Evolutionary conservation across 2,113 vertebrate species (phyloP).

Genomic region (Erythrolamprus reginae): DNA sequence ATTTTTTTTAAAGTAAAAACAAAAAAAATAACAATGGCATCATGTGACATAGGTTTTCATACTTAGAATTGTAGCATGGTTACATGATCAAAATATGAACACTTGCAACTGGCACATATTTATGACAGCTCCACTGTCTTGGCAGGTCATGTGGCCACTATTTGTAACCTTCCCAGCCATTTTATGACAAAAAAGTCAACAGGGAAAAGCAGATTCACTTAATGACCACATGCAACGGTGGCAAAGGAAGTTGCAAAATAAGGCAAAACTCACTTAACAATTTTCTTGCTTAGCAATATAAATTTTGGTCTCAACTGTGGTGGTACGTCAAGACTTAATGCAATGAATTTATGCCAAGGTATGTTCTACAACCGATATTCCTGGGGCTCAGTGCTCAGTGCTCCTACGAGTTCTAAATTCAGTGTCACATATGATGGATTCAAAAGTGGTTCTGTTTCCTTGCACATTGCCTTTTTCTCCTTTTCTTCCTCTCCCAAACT

Average conservation of each 20-base stretch:
- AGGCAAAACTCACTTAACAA: neutral
- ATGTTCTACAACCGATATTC: neutral
- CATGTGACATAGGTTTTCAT: neutral
- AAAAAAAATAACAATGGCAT: neutral
- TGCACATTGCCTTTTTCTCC: neutral
- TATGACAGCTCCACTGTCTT: neutral
- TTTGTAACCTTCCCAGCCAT: neutral
- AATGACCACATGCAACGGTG: neutral
- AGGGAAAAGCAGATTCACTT: neutral
- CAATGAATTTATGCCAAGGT: neutral
- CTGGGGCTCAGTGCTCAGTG: neutral
- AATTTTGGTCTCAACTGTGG: neutral
- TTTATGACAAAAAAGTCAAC: no score
- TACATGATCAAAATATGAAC: neutral
- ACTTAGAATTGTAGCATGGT: neutral
- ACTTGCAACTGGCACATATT: neutral
- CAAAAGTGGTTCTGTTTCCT: neutral
- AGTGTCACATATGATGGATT: neutral
- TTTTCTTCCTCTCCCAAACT: neutral
- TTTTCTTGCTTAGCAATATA: neutral
- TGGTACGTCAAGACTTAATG: neutral
- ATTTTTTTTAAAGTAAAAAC: no score
- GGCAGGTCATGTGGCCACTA: neutral
- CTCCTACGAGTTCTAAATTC: neutral
- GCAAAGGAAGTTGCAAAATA: neutral